Percentiles rank a stretch among this genome's conserved stretches.
Evolutionary conservation across 2,888 invertebrate species (phyloP).

Genomic region (Hartigia nigra): DNA sequence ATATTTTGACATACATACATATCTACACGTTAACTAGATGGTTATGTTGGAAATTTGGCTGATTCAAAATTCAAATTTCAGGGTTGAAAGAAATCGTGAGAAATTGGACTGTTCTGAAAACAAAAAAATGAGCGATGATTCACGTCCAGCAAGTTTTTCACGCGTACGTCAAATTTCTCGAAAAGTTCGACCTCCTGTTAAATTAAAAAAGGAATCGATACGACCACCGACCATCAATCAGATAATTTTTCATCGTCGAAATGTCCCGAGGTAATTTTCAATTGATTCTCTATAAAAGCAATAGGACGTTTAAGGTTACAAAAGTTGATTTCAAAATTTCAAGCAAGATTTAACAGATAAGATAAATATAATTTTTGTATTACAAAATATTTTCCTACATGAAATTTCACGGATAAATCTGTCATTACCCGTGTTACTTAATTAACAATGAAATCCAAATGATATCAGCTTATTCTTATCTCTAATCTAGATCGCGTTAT

Average conservation of each 20-base stretch:
- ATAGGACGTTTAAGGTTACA: neutral
- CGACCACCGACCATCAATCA: conserved; percentile 33
- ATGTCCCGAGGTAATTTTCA: conserved; percentile 35
- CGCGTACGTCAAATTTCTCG: conserved; percentile 31
- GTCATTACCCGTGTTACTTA: neutral
- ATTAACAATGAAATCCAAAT: neutral
- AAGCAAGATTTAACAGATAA: neutral
- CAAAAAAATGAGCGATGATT: conserved; percentile 36
- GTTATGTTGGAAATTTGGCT: neutral
- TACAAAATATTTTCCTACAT: neutral
- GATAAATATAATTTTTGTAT: neutral
- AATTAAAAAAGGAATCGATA: conserved; percentile 21
- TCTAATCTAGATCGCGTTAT: conserved; percentile 40
- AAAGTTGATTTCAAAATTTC: neutral
- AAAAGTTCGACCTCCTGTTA: conserved; percentile 33
- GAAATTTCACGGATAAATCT: neutral
- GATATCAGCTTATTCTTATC: neutral
- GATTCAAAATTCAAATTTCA: neutral
- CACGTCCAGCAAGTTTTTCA: conserved; percentile 33
- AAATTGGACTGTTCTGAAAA: neutral
- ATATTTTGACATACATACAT: neutral
- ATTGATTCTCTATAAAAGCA: neutral
- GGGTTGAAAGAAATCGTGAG: neutral
- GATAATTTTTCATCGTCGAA: conserved; percentile 40
- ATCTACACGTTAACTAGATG: neutral